These are phyloP conservation scores for Procavia capensis DNA, from an alignment of 2,113 vertebrate genomes.

Conservation along the genomic window DNA sequence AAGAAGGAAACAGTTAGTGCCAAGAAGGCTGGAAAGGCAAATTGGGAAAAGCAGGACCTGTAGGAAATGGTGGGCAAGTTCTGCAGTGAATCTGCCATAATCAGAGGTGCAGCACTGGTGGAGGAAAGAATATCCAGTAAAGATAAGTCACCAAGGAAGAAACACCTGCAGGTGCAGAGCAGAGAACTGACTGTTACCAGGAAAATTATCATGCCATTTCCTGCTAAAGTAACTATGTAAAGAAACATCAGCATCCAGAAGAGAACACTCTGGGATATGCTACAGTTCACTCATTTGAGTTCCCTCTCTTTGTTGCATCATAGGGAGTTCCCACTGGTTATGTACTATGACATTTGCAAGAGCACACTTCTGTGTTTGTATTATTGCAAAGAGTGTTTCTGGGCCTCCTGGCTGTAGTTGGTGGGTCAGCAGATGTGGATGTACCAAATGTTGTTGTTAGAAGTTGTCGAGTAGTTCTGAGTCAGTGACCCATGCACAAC, in stretches of 20 bases:
- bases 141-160: conserved; percentile 58
- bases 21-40: conserved; percentile 40
- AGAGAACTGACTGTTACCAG: conserved; percentile 31
- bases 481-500: too few species aligned
- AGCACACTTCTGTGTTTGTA: too few species aligned
- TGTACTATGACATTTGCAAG: too few species aligned
- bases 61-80: conserved; percentile 58
- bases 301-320: too few species aligned
- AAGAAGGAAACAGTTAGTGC: conserved; percentile 58
- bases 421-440: too few species aligned
- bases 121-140: conserved; percentile 58
- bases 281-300: too few species aligned
- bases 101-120: conserved; percentile 30
- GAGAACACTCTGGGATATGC: conserved; percentile 42
- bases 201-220: conserved; percentile 54
- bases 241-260: conserved; percentile 48
- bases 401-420: too few species aligned
- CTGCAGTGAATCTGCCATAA: conserved; percentile 2
- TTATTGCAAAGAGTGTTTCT: too few species aligned
- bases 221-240: conserved; percentile 34
- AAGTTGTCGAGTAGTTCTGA: too few species aligned
- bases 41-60: conserved; percentile 38
- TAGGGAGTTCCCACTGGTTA: too few species aligned
- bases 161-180: conserved; percentile 49
- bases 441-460: too few species aligned